Evolutionary conservation across 2,888 invertebrate genomes (phyloP).

Genomic region (Philonicus albiceps): DNA sequence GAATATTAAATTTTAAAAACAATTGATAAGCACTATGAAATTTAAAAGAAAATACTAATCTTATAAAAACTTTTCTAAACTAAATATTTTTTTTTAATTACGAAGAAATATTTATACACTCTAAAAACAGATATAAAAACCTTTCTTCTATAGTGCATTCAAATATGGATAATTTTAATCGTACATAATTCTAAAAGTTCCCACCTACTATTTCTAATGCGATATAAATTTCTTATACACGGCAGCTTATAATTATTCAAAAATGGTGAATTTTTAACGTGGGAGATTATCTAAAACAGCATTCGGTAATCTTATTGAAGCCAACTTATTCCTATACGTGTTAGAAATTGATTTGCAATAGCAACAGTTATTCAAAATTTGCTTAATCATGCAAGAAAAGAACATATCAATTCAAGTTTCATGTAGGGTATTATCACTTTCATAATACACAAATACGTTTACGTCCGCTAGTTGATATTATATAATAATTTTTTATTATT

Average conservation of each 20-base stretch:
- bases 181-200: background rate
- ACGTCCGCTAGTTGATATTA: background rate
- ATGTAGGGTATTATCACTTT: background rate
- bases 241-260: background rate
- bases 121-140: too few relatives aligned
- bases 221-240: background rate
- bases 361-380: background rate
- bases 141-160: too few relatives aligned
- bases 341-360: background rate
- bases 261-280: background rate
- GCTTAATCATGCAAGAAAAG: background rate
- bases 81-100: too few relatives aligned
- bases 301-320: background rate
- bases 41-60: too few relatives aligned
- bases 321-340: background rate
- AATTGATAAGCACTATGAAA: too few relatives aligned
- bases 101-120: too few relatives aligned
- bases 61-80: too few relatives aligned
- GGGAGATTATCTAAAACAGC: background rate
- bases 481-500: background rate
- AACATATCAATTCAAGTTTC: background rate
- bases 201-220: background rate
- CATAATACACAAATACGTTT: background rate
- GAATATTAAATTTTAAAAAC: too few relatives aligned
- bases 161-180: too few relatives aligned